Conservation (phyloP, 2,797 vertebrate species). For the Rhinogobio ventralis region DNA sequence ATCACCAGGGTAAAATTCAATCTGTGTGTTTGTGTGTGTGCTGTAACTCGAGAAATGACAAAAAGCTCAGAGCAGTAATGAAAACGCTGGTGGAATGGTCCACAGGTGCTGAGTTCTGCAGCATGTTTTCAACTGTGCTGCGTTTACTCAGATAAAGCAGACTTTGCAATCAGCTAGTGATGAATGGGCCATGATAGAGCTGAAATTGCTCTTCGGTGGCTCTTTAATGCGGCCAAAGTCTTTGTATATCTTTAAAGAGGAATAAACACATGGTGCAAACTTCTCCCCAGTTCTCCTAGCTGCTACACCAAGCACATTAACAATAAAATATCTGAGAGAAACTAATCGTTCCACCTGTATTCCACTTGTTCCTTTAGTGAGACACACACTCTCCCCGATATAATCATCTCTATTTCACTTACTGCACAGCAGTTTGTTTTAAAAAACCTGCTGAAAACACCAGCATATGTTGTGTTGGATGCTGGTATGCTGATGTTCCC, state of each 20-base stretch:
- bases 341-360: constrained; percentile 69
- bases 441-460: constrained; percentile 56
- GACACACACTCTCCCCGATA: constrained; percentile 50
- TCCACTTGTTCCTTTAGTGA: constrained; percentile 57
- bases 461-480: background rate
- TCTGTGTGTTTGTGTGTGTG: constrained; percentile 48
- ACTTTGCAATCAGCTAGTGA: constrained; percentile 77
- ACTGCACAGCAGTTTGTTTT: constrained; percentile 63
- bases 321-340: constrained; percentile 59
- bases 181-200: constrained; percentile 77
- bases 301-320: constrained; percentile 70
- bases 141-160: constrained; percentile 70
- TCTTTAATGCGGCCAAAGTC: constrained; percentile 72
- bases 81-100: constrained; percentile 31
- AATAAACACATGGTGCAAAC: constrained; percentile 70
- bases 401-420: constrained; percentile 65
- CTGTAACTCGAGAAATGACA: constrained; percentile 41
- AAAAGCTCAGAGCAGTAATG: constrained; percentile 49
- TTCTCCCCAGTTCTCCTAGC: constrained; percentile 61
- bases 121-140: constrained; percentile 63
- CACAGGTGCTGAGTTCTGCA: constrained; percentile 69
- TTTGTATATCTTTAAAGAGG: constrained; percentile 74
- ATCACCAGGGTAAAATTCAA: constrained; percentile 41
- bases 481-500: background rate
- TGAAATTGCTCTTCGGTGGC: constrained; percentile 77